These are phyloP conservation scores for Sebastes hubbsi DNA, from an alignment of 2,797 vertebrate species.

Conservation along the genomic window DNA sequence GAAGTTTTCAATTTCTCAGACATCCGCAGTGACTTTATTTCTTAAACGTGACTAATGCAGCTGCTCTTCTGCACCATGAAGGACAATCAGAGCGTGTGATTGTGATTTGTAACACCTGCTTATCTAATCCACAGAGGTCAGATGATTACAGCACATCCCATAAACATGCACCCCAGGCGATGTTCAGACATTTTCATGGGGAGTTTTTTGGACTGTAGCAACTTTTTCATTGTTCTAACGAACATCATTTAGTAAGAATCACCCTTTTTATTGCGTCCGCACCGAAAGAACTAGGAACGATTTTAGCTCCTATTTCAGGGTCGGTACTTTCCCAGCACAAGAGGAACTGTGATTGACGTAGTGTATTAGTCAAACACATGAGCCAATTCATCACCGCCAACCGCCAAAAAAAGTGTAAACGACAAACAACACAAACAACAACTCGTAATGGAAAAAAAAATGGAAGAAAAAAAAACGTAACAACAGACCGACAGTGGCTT, in stretches of 20 bases:
- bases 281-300: no score
- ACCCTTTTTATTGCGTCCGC: no score
- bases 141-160: not conserved
- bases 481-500: no score
- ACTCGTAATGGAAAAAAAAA: not conserved
- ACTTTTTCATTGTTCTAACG: no score
- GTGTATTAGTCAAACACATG: not conserved
- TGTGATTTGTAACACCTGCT: conserved; percentile 30
- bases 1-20: not conserved
- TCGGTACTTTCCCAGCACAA: no score
- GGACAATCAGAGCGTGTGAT: conserved; percentile 14
- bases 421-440: not conserved
- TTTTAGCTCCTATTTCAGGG: no score
- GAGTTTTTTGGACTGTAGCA: no score
- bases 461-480: no score
- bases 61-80: not conserved
- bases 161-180: not conserved
- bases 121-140: conserved; percentile 25
- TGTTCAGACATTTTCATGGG: not conserved
- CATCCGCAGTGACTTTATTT: not conserved
- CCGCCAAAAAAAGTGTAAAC: not conserved
- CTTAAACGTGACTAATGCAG: not conserved
- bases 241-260: no score
- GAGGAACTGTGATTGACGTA: no score
- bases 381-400: not conserved